A percentile compares a stretch with the other conserved stretches of the same genome.
Conservation (phyloP, 2,888 invertebrate genomes). For the Ophion obscuratus region DNA sequence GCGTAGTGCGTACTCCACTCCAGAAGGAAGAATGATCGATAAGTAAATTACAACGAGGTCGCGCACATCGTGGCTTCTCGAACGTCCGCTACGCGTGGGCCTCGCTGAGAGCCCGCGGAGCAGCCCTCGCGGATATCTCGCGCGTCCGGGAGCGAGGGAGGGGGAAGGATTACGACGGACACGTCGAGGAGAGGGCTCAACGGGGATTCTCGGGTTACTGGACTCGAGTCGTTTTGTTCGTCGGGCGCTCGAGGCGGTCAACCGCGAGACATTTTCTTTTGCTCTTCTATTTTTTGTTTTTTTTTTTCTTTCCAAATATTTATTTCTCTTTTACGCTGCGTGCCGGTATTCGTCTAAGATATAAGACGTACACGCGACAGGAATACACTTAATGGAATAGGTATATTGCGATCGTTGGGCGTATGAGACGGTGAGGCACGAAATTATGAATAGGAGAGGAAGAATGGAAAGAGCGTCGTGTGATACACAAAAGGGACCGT, state of each 20-base stretch:
- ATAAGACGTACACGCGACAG: constrained; percentile 21
- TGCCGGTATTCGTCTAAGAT: background rate
- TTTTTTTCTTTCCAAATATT: background rate
- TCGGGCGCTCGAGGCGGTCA: constrained; percentile 43
- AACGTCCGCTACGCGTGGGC: constrained; percentile 31
- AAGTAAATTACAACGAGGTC: constrained; percentile 70
- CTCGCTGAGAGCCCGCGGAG: constrained; percentile 5
- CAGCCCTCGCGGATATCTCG: constrained; percentile 37
- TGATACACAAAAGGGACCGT: constrained; percentile 59
- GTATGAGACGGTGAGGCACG: constrained; percentile 8
- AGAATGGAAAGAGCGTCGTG: constrained; percentile 6
- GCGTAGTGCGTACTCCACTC: no score
- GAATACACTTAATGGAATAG: constrained; percentile 25
- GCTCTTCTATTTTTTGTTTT: background rate
- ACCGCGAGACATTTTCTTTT: constrained; percentile 49
- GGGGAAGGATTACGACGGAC: constrained; percentile 33
- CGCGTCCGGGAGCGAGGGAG: constrained; percentile 1
- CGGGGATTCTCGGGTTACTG: constrained; percentile 63
- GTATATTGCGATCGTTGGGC: constrained; percentile 28
- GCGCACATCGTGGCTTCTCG: constrained; percentile 53
- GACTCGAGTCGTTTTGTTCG: constrained; percentile 56
- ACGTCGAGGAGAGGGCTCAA: constrained; percentile 21
- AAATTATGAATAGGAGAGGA: constrained; percentile 49
- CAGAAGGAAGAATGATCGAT: constrained; percentile 65
- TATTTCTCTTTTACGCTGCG: background rate